phyloP scores from a whole-genome alignment of 2,113 vertebrate genomes.

The Grammomys surdaster region DNA sequence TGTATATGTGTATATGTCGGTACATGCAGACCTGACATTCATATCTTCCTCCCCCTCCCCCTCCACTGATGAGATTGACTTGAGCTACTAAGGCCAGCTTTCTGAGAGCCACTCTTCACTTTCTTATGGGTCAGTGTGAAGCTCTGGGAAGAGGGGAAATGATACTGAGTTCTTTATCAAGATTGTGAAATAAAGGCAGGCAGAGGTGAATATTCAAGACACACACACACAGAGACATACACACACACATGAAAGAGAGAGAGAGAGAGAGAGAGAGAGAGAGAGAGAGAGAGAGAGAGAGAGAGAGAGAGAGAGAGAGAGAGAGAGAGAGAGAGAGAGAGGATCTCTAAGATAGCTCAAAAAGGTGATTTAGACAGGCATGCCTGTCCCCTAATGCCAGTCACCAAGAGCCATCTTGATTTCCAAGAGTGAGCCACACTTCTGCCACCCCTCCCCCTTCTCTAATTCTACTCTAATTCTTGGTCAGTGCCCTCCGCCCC shows the following conservation, averaged over 20 bases:
- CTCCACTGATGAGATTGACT: not conserved
- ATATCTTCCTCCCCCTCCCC: not conserved
- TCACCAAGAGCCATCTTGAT: not conserved
- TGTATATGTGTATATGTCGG: no score
- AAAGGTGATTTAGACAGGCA: not conserved
- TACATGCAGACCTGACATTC: not conserved
- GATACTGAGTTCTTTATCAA: not conserved
- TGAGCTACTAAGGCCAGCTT: not conserved
- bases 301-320: not conserved
- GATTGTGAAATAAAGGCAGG: not conserved
- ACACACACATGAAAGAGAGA: not conserved
- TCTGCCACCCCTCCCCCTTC: not conserved
- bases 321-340: not conserved
- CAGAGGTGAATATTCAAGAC: not conserved
- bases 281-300: no score
- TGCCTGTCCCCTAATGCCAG: not conserved
- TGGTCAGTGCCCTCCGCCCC: not conserved
- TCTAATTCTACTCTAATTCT: not conserved
- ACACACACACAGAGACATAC: not conserved
- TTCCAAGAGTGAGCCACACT: rapidly evolving
- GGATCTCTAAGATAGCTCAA: not conserved
- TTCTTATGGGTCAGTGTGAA: not conserved
- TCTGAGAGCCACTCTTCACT: not conserved
- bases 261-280: not conserved
- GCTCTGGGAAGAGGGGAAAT: not conserved